Conservation (phyloP, 2,888 invertebrate genomes). For the Eudemis profundana region DNA sequence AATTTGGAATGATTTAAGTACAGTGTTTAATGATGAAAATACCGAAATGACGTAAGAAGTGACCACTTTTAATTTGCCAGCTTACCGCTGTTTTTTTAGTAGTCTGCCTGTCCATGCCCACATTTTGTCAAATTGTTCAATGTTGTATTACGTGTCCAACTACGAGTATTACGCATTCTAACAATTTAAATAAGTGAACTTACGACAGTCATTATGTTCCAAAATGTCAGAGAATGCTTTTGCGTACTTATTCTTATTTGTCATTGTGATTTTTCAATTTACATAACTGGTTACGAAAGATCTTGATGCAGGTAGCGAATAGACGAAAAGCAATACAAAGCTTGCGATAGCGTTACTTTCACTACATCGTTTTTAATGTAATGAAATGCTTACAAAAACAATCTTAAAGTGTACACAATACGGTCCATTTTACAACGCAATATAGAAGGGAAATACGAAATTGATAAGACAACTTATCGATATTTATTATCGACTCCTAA, state of each 20-base stretch:
- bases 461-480: neutral
- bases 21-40: too few species aligned
- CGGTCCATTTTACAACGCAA: neutral
- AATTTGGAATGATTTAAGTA: too few species aligned
- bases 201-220: slow-evolving; percentile 18
- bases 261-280: slow-evolving; percentile 48
- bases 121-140: too few species aligned
- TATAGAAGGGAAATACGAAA: neutral
- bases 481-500: slow-evolving; percentile 11
- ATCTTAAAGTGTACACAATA: neutral
- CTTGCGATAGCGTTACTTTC: slow-evolving; percentile 52
- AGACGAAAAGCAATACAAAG: slow-evolving; percentile 67
- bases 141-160: too few species aligned
- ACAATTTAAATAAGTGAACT: slow-evolving; percentile 20
- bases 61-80: too few species aligned
- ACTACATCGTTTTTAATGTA: neutral
- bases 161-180: neutral
- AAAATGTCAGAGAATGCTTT: slow-evolving; percentile 22
- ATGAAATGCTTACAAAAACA: neutral
- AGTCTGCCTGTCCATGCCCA: too few species aligned
- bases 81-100: too few species aligned
- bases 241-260: slow-evolving; percentile 2
- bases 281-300: slow-evolving; percentile 66
- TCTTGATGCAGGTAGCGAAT: slow-evolving; percentile 72
- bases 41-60: too few species aligned